Percentiles rank a stretch among this genome's conserved stretches.
phyloP scores from a whole-genome alignment of 2,113 vertebrate genomes.

The Gracilinanus agilis region DNA sequence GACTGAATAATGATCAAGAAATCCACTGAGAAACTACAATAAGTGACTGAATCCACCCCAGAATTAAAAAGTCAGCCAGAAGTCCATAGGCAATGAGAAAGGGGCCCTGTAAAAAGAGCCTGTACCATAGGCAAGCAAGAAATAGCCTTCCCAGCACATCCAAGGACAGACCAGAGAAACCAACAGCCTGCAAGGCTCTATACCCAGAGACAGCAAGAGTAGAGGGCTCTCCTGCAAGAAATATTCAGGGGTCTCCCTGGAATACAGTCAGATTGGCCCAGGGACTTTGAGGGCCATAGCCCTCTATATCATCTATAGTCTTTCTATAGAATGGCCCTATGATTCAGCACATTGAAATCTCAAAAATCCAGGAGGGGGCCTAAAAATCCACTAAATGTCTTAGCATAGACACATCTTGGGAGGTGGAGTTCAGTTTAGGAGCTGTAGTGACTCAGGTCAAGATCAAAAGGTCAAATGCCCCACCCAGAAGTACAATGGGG shows the following conservation, averaged over 20 bases:
- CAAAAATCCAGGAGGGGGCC: neutral
- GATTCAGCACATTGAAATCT: neutral
- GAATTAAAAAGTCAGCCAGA: neutral
- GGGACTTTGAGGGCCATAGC: no score
- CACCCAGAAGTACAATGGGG: neutral
- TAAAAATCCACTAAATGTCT: neutral
- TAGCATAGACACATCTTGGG: neutral
- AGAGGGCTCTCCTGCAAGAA: neutral
- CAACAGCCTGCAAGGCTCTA: neutral
- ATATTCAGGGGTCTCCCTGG: neutral
- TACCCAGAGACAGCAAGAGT: neutral
- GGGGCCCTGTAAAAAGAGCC: neutral
- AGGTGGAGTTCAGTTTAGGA: neutral
- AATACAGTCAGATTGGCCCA: neutral
- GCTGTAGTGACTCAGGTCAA: neutral
- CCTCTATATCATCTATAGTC: neutral
- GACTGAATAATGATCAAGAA: conserved; percentile 2
- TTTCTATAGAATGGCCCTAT: neutral
- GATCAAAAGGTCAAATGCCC: neutral
- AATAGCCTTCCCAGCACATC: neutral
- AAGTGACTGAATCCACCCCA: neutral
- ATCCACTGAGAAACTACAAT: neutral
- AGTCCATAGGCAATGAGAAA: neutral
- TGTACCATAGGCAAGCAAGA: neutral
- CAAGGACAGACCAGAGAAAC: neutral